A percentile compares a stretch with the other conserved stretches of the same genome.
phyloP scores from a whole-genome alignment of 2,888 invertebrate genomes.

The Dasysyrphus tricinctus region DNA sequence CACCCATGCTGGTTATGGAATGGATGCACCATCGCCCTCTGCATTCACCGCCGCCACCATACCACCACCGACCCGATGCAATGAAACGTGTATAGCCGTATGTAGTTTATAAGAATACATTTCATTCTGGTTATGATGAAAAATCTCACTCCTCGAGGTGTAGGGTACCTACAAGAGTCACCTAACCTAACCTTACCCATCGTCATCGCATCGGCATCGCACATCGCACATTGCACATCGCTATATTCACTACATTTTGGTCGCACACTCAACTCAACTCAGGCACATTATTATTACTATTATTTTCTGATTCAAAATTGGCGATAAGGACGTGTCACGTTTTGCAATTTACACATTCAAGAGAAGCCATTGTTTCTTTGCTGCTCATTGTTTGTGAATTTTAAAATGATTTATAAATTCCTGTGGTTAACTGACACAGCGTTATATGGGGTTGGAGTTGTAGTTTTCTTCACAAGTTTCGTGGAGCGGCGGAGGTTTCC shows the following conservation, averaged over 20 bases:
- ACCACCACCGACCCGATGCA: too few relatives aligned
- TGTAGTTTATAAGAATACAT: conserved; percentile 43
- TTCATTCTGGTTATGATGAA: conserved; percentile 69
- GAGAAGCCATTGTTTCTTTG: conserved; percentile 74
- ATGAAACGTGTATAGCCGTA: conserved; percentile 36
- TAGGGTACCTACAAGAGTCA: conserved; percentile 40
- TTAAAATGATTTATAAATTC: conserved; percentile 74
- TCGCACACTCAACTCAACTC: conserved; percentile 56
- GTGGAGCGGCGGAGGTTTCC: not conserved
- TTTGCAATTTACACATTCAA: conserved; percentile 83
- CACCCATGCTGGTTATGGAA: conserved; percentile 69
- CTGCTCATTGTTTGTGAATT: conserved; percentile 68
- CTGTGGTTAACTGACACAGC: conserved; percentile 68
- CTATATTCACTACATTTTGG: conserved; percentile 48
- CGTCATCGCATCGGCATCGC: conserved; percentile 20
- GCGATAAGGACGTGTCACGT: conserved; percentile 83
- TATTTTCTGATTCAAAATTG: conserved; percentile 82
- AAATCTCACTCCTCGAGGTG: conserved; percentile 60
- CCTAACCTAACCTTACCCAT: conserved; percentile 27
- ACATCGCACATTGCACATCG: conserved; percentile 14
- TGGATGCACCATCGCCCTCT: conserved; percentile 27
- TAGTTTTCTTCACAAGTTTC: not conserved
- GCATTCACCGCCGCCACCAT: too few relatives aligned
- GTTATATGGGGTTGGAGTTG: conserved; percentile 10
- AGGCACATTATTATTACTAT: conserved; percentile 78